Evolutionary conservation across 2,797 vertebrate genomes (phyloP).

Genomic region (Tiaroga cobitis): DNA sequence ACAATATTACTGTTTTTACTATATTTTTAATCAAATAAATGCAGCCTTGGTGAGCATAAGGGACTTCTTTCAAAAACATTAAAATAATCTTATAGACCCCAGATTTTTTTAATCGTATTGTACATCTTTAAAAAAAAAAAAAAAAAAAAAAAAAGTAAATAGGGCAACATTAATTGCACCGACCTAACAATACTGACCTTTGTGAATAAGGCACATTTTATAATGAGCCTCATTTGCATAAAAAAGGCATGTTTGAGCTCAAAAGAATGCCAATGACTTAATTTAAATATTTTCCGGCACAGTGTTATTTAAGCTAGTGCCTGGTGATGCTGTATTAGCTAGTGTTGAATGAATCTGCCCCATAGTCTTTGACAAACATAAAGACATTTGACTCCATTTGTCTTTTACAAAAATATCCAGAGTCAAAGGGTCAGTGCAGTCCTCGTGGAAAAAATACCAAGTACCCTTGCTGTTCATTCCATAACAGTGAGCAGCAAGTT

Average conservation of each 20-base stretch:
- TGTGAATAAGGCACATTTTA: neutral
- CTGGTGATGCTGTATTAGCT: neutral
- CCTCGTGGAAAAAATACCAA: neutral
- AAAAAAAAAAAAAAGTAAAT: neutral
- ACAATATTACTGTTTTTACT: neutral
- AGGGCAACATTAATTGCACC: neutral
- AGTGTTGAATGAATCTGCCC: neutral
- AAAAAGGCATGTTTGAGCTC: constrained; percentile 26
- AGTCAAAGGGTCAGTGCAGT: neutral
- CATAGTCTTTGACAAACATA: neutral
- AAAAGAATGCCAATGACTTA: constrained; percentile 15
- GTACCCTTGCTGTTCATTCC: neutral
- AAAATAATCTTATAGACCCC: neutral
- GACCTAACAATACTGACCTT: constrained; percentile 19
- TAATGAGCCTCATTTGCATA: constrained; percentile 34
- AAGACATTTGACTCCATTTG: constrained; percentile 19
- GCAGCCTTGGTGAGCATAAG: neutral
- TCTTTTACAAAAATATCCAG: constrained; percentile 25
- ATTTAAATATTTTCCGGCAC: constrained; percentile 15
- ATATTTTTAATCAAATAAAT: neutral
- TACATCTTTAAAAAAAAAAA: neutral
- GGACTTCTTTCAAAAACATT: neutral
- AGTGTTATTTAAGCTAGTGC: neutral
- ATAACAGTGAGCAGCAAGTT: neutral
- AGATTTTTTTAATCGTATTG: neutral